Evolutionary conservation across 2,113 vertebrate species (phyloP).

Genomic region (Heptranchias perlo): DNA sequence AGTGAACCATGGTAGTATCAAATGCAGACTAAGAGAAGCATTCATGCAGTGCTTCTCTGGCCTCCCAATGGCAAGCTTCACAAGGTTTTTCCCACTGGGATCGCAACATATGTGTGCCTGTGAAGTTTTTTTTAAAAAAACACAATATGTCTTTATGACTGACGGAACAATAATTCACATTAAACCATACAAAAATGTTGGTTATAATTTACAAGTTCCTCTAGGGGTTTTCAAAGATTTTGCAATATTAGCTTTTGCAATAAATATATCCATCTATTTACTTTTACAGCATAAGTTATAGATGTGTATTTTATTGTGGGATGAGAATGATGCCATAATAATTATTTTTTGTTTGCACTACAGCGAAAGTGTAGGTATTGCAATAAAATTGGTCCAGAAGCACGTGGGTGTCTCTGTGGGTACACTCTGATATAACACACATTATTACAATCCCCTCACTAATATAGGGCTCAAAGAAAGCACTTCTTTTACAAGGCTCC

Average conservation of each 20-base stretch:
- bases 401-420: not conserved
- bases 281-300: not conserved
- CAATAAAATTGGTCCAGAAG: not conserved
- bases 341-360: not conserved
- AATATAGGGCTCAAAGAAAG: not conserved
- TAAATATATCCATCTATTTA: not conserved
- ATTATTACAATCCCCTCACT: not conserved
- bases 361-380: not conserved
- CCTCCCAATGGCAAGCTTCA: not conserved
- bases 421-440: not conserved
- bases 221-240: not conserved
- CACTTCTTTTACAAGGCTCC: not conserved
- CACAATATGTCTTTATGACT: not conserved
- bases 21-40: not conserved
- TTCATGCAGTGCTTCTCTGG: not conserved
- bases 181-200: not conserved
- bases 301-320: not conserved
- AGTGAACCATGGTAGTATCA: not conserved
- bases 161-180: not conserved
- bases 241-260: not conserved
- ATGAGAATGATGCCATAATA: not conserved
- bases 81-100: not conserved
- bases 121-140: not conserved
- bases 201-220: not conserved
- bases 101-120: not conserved